phyloP scores from a whole-genome alignment of 2,113 vertebrate species.

The Xenus cinereus region DNA sequence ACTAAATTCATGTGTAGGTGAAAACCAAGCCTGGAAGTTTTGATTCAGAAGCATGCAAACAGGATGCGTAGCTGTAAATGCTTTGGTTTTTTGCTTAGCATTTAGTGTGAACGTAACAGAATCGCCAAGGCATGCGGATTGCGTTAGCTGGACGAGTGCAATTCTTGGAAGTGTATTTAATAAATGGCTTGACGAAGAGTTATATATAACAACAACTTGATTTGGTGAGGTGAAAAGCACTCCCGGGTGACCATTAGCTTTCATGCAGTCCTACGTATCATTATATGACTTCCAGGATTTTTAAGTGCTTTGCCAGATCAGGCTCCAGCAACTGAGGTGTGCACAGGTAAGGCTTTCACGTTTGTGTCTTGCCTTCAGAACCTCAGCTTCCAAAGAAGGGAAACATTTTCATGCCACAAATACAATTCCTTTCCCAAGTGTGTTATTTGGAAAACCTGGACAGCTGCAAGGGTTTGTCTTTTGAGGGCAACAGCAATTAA shows the following conservation, averaged over 20 bases:
- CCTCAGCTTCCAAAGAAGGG: not conserved
- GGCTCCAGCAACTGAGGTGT: not conserved
- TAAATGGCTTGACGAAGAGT: not conserved
- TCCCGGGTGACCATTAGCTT: not conserved
- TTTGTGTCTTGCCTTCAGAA: not conserved
- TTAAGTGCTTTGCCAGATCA: not conserved
- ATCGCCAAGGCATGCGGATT: not conserved
- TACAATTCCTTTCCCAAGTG: not conserved
- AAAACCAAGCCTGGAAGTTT: not conserved
- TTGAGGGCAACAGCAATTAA: not conserved
- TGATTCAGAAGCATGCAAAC: not conserved
- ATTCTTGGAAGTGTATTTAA: not conserved
- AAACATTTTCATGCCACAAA: not conserved
- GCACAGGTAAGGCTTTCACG: not conserved
- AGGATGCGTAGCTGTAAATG: not conserved
- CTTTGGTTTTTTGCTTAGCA: not conserved
- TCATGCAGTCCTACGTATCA: not conserved
- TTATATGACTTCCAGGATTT: not conserved
- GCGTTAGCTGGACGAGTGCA: not conserved
- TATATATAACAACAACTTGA: not conserved
- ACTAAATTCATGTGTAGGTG: not conserved
- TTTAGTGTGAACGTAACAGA: not conserved
- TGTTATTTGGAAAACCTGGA: not conserved
- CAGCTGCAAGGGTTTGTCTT: not conserved
- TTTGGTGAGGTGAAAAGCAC: not conserved